Evolutionary conservation across 2,888 invertebrate species (phyloP), one percentile per base, ranked within the genome.

Genomic region (Hypolimnas misippus): DNA sequence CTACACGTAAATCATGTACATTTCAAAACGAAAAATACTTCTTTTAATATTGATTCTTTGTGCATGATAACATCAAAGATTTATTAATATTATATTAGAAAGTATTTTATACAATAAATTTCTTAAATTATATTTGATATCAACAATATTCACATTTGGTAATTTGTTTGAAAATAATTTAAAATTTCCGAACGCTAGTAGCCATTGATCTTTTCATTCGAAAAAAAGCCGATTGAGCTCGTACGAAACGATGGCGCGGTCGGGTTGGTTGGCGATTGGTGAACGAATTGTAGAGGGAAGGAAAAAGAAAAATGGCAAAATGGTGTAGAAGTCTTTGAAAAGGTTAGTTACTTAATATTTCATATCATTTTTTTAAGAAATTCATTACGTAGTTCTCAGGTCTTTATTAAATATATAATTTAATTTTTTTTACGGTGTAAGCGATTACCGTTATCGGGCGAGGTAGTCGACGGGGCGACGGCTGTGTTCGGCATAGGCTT

Each of bases 241-340:
- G 72, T 72, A 75, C 70, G 72, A 73, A 74, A 72, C 71, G 75
- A 77, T 78, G 76, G 78, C 76, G 77, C 76, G 74, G 73, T 71
- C 72, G 75, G 73, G 76, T 77, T 71, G 73, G 77, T 67, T 72
- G 70, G 69, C 75, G 74, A 75, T 77, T 75, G 77, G 75, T 74
- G 78, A 75, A 76, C 74, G 75, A 76, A 73, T 72, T 70, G 70
- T 71, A 62, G 74, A 71, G 70, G 70, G 70, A 72, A 73, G 73
- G 70, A 65, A 81, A 83, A 82, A 78, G 73, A 80, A 85, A 86
- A 85, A 87, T 86, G 79, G 84, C 87, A 83, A 87, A 88, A 86
- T 87, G 90, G 86, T 86, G 87, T 84, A 82, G 70, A 73, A 71
- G 77, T 76, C 73, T 70, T 68, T 75, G 60, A 65, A 73, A 86